These are phyloP conservation scores for Vulpes lagopus DNA, from an alignment of 2,113 vertebrate species.

Conservation along the genomic window DNA sequence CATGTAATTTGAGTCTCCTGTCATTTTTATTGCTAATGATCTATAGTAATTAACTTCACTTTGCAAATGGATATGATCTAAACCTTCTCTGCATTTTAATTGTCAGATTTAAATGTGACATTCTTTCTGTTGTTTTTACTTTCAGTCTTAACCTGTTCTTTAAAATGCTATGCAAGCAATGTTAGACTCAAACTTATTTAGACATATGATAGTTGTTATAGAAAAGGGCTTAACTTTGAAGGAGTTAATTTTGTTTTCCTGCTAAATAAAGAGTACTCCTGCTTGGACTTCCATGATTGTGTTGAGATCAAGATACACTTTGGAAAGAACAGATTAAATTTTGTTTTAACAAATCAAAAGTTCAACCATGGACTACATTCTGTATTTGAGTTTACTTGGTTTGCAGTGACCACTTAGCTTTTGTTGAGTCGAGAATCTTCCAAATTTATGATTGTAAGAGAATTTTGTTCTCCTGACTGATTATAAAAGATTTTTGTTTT, in stretches of 20 bases:
- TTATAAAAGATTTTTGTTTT: not conserved
- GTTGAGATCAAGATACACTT: conserved; percentile 3
- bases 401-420: not conserved
- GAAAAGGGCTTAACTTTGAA: not conserved
- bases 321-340: conserved; percentile 27
- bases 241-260: not conserved
- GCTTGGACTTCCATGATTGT: not conserved
- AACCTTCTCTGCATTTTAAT: not conserved
- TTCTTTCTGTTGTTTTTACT: not conserved
- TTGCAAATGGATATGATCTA: not conserved
- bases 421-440: conserved; percentile 7
- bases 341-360: not conserved
- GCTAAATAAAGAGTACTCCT: not conserved
- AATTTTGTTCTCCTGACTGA: not conserved
- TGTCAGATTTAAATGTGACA: not conserved
- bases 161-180: not conserved
- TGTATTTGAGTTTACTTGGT: conserved; percentile 8
- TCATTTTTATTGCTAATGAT: conserved; percentile 34
- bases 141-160: not conserved
- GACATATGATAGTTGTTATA: not conserved
- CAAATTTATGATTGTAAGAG: not conserved
- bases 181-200: conserved; percentile 32
- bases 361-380: not conserved
- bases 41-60: not conserved
- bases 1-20: conserved; percentile 18